Percentiles rank a stretch among this genome's conserved stretches.
Conservation (phyloP, 2,888 invertebrate species). For the Caenorhabditis sp. region DNA sequence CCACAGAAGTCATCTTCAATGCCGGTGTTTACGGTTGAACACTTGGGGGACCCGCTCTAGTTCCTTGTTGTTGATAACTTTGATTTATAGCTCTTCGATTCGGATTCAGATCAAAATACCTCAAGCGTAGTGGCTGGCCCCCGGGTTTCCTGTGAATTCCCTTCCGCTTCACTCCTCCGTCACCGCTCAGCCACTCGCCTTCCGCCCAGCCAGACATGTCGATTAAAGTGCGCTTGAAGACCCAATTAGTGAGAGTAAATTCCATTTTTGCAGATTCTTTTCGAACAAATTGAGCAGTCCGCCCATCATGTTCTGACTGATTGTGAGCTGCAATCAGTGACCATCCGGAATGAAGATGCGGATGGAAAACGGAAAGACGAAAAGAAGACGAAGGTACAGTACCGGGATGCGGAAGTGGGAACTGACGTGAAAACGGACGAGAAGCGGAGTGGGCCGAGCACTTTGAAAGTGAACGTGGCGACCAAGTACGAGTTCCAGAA, state of each 20-base stretch:
- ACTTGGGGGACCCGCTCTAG: background rate
- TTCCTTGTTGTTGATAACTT: conserved; percentile 14
- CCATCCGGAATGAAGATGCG: conserved; percentile 14
- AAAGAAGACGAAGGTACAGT: conserved; percentile 2
- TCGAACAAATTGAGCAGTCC: conserved; percentile 51
- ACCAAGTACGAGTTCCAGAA: conserved; percentile 55
- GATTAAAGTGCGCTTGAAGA: conserved; percentile 49
- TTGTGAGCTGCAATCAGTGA: conserved; percentile 45
- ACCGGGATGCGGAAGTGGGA: conserved; percentile 33
- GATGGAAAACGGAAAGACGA: background rate
- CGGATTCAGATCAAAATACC: conserved; percentile 3
- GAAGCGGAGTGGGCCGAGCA: conserved; percentile 46
- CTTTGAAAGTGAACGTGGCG: conserved; percentile 41
- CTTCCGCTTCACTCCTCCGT: conserved; percentile 33
- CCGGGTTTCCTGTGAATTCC: conserved; percentile 23
- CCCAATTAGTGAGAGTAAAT: background rate
- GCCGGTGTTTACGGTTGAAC: background rate
- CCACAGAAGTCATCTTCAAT: too few relatives aligned
- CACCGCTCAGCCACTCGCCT: background rate
- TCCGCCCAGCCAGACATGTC: conserved; percentile 21
- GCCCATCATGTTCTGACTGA: conserved; percentile 28
- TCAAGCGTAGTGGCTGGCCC: conserved; percentile 30
- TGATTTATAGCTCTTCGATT: conserved; percentile 8
- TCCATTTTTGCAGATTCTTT: conserved; percentile 45
- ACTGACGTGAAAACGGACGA: conserved; percentile 39